Conservation (phyloP, 1,140 invertebrate genomes). For the Drosophila teissieri region DNA sequence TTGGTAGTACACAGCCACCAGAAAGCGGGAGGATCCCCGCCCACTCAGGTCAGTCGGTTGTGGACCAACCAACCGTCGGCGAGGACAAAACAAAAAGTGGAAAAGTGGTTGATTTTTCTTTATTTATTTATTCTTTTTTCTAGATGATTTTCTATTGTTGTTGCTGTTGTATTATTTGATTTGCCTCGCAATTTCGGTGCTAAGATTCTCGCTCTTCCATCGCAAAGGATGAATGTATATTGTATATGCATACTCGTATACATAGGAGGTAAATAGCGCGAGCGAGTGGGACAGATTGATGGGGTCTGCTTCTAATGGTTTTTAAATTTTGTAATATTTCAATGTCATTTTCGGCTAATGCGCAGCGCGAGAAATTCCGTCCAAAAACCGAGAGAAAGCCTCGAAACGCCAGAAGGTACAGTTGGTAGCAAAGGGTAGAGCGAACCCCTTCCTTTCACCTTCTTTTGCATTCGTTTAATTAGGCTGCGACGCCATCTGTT, state of each 20-base stretch:
- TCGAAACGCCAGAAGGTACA: constrained; percentile 42
- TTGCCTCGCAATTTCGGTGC: constrained; percentile 68
- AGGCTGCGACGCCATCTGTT: constrained; percentile 4
- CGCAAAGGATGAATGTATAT: constrained; percentile 56
- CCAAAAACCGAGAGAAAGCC: neutral
- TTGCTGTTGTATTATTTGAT: constrained; percentile 52
- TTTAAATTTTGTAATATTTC: constrained; percentile 82
- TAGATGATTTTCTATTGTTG: constrained; percentile 29
- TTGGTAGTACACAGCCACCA: constrained; percentile 60
- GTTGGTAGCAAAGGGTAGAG: constrained; percentile 58
- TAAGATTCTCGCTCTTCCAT: constrained; percentile 51
- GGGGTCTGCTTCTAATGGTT: constrained; percentile 74
- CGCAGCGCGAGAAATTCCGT: constrained; percentile 27
- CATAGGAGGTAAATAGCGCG: constrained; percentile 13
- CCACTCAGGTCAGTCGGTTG: constrained; percentile 42
- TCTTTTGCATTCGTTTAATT: constrained; percentile 9
- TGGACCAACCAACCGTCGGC: constrained; percentile 50
- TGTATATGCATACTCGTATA: constrained; percentile 24
- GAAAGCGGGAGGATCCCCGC: neutral
- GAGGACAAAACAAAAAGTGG: constrained; percentile 72
- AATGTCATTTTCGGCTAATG: constrained; percentile 77
- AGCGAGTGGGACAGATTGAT: constrained; percentile 6
- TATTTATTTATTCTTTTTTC: constrained; percentile 54
- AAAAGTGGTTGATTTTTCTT: constrained; percentile 77
- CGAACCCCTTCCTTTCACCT: neutral